Evolutionary conservation across 1,140 invertebrate genomes (phyloP).

Genomic region (Meteorus sp.): DNA sequence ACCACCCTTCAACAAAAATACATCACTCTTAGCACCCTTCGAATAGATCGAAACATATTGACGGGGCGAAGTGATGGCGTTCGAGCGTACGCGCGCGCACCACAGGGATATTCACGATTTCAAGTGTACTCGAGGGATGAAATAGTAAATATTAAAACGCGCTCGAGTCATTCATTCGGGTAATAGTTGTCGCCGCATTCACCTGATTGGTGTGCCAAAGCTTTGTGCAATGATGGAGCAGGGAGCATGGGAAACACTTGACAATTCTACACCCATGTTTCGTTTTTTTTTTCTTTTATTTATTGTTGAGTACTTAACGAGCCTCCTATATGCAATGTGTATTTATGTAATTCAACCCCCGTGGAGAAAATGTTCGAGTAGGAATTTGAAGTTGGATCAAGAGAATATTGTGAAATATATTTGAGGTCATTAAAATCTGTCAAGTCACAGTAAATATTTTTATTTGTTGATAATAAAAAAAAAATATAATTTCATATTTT

Average conservation of each 20-base stretch:
- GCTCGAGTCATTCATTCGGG: conserved; percentile 40
- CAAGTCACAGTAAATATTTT: neutral
- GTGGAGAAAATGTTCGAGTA: conserved; percentile 1
- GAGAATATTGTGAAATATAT: too few relatives aligned
- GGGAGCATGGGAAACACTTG: conserved; percentile 48
- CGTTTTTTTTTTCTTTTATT: conserved; percentile 1
- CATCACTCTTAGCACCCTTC: conserved; percentile 34
- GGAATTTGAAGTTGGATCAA: neutral
- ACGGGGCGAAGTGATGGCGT: conserved; percentile 43
- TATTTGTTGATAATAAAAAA: too few relatives aligned
- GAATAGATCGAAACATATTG: conserved; percentile 51
- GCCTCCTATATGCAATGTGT: conserved; percentile 19
- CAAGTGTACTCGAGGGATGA: conserved; percentile 33
- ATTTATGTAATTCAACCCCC: neutral
- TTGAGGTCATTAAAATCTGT: too few relatives aligned
- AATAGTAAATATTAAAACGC: conserved; percentile 53
- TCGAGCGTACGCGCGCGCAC: conserved; percentile 39
- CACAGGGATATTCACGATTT: conserved; percentile 1
- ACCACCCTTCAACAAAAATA: conserved; percentile 25
- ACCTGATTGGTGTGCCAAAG: conserved; percentile 23
- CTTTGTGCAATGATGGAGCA: too few relatives aligned
- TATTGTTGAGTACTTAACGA: conserved; percentile 26
- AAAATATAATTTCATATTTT: too few relatives aligned
- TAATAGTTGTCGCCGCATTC: conserved; percentile 49
- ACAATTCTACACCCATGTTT: conserved; percentile 22